Evolutionary conservation across 2,888 invertebrate genomes (phyloP), one percentile per base, ranked within the genome.

Genomic region (Tenthredo scrophulariae): DNA sequence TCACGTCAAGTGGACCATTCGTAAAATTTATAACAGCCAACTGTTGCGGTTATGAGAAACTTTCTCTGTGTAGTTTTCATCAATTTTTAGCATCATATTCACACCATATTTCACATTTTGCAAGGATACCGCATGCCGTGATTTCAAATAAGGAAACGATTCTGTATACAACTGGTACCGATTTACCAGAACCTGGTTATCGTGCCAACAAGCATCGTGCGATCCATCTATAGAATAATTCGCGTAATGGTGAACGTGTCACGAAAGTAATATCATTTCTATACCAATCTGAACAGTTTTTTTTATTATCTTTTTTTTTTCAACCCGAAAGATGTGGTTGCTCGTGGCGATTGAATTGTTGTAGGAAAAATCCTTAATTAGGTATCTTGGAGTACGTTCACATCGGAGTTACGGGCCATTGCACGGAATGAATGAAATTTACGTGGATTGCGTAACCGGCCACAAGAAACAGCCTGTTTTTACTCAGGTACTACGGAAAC

Each of bases 361-460:
- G 40, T 62, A 58, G 58, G 62, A 80, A 80, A 62, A 80, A 62
- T 80, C 62, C 58, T 80, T 80, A 58, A 80, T 80, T 40, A 62
- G 80, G 80, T 40, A 80, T 40, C 62, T 15, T 15, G 40, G 62
- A 80, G 80, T 80, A 80, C 80, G 58, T 80, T 80, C 80, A 80
- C 80, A 80, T 80, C 40, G 80, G 62, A 80, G 80, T 80, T 37
- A 80, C 80, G 80, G 80, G 80, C 80, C 80, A 80, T 80, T 80
- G 80, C 80, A n/a, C 80, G 80, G 22, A 40, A 80, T 80, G 80
- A 80, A 80, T 58, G 58, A 80, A 80, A 80, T 80, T 40, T 62
- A 80, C 80, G 62, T 80, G 80, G 40, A 80, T 80, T 80, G 58
- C 80, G 80, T 80, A 80, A 80, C 58, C 40, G 62, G 80, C 22